Evolutionary conservation across 2,888 invertebrate genomes (phyloP), one percentile per base, ranked within the genome.

Genomic region (Azorinus chamasolen): DNA sequence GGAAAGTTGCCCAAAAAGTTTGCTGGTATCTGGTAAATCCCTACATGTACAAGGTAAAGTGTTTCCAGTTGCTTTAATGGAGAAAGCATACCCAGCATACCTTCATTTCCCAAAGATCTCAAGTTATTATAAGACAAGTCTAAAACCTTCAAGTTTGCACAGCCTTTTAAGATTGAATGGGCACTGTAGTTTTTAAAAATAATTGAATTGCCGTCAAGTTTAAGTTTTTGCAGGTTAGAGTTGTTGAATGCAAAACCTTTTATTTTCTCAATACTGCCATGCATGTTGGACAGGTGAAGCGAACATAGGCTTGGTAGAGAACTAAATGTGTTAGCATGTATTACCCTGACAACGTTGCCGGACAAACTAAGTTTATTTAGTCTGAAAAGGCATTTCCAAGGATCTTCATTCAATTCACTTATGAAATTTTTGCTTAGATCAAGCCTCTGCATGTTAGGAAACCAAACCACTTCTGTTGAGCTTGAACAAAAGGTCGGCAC

Each of bases 91-190:
- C 63, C 62, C 3, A 25, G 22, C 0, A 27, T 24, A 14, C 46
- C 8, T 8, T 58, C 24, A 16, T 8, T 14, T 25, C 50, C 27
- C 14, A 64, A 1, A 10, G 16, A n/a, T 2, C 50, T 50, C 4
- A 64, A 59, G 24, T 45, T 43, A 37, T 71, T 64, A 14, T 64
- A 43, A 22, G 64, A 57, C 20, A 64, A 10, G 20, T 62, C 55
- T n/a, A 73, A 37, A 22, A 27, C 16, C 1, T 10, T 27, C 1
- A 73, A 8, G 16, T 55, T 66, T 12, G 55, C 24, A 39, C 59
- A 37, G 32, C 22, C 37, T 16, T 27, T n/a, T 48, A 73, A 73
- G 5, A 66, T 39, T 10, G 10, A 10, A 27, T 12, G 24, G 10
- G 39, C 25, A 3, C 32, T 18, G 12, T 37, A 25, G 18, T 50